Conservation (phyloP, 64 coral and sea anemone species). For the Porites lutea region DNA sequence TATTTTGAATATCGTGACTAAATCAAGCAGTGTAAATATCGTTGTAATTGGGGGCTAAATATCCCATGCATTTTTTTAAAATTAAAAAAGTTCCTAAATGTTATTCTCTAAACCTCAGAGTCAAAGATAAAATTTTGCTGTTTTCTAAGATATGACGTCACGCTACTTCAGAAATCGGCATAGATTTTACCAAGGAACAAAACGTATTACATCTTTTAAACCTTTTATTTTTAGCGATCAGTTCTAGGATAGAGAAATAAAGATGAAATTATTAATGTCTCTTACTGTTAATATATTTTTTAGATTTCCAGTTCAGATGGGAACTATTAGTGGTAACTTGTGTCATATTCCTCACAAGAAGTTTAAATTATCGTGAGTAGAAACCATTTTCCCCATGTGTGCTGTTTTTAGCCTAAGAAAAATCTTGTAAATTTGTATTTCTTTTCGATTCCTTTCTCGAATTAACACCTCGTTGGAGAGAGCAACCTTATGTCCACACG, state of each 20-base stretch:
- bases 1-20: slow-evolving; percentile 31
- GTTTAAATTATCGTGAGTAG: slow-evolving; percentile 26
- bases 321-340: not conserved
- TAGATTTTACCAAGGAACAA: not conserved
- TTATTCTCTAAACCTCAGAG: not conserved
- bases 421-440: no score
- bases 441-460: no score
- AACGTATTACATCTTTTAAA: not conserved
- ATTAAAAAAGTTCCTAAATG: not conserved
- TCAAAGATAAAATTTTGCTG: not conserved
- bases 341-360: slow-evolving; percentile 41
- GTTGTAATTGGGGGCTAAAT: not conserved
- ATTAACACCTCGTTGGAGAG: no score
- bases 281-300: not conserved
- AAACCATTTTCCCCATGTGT: no score
- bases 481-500: no score
- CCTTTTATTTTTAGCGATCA: no score
- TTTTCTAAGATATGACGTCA: not conserved
- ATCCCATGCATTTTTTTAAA: not conserved
- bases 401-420: no score
- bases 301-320: slow-evolving; percentile 38
- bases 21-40: not conserved
- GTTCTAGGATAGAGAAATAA: not conserved
- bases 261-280: not conserved
- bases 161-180: not conserved